Evolutionary conservation across 2,888 invertebrate genomes (phyloP).

Genomic region (Drosophila antonietae): DNA sequence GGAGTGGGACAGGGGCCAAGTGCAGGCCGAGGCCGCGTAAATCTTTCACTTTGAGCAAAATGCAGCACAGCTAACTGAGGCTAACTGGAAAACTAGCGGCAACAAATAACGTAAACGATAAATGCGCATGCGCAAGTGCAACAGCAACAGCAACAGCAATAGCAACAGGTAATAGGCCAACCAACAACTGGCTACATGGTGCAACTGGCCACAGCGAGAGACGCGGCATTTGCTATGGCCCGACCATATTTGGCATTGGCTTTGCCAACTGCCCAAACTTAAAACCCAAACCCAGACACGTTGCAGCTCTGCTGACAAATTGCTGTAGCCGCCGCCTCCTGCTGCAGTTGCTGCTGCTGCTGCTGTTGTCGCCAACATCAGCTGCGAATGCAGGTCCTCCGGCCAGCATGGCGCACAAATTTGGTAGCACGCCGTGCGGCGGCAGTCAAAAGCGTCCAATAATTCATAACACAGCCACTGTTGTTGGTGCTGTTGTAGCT

Average conservation of each 20-base stretch:
- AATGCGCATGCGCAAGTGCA: conserved; percentile 80
- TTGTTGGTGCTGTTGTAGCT: conserved; percentile 4
- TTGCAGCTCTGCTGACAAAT: conserved; percentile 68
- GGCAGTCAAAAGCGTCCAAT: conserved; percentile 78
- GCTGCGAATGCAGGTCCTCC: conserved; percentile 63
- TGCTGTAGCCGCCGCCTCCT: conserved; percentile 57
- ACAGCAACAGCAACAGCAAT: conserved; percentile 22
- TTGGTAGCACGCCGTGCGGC: conserved; percentile 78
- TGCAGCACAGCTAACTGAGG: conserved; percentile 77
- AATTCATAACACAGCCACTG: conserved; percentile 76
- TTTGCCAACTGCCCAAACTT: conserved; percentile 70
- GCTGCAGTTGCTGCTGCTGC: conserved; percentile 32
- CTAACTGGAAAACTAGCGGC: conserved; percentile 80
- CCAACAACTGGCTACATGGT: conserved; percentile 24
- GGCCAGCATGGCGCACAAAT: conserved; percentile 76
- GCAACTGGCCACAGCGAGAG: conserved; percentile 44
- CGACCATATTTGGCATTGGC: conserved; percentile 78
- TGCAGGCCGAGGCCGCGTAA: conserved; percentile 74
- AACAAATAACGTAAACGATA: conserved; percentile 80
- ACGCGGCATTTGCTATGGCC: conserved; percentile 59
- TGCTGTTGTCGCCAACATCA: conserved; percentile 68
- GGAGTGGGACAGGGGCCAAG: conserved; percentile 3
- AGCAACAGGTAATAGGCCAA: conserved; percentile 24
- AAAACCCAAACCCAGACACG: conserved; percentile 69
- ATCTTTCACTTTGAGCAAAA: conserved; percentile 79